Evolutionary conservation across 2,888 invertebrate genomes (phyloP).

Genomic region (Oxycera nigricornis): DNA sequence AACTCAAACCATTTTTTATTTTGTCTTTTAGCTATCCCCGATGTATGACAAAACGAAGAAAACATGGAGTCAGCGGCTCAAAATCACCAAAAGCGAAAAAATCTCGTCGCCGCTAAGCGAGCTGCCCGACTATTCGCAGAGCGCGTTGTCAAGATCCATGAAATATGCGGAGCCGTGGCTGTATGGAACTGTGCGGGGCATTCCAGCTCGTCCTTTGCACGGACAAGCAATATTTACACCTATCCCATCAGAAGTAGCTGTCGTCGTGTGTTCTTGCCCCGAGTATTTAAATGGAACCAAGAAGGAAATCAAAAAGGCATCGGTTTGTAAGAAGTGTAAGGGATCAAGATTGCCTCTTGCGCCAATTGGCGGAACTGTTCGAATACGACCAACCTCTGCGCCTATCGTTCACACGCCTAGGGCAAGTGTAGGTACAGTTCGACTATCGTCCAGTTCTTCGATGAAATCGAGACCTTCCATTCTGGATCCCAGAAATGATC

Average conservation of each 20-base stretch:
- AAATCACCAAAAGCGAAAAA: conserved; percentile 65
- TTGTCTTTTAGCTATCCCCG: conserved; percentile 51
- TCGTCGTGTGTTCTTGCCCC: conserved; percentile 81
- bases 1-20: background rate
- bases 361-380: conserved; percentile 73
- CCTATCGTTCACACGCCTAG: conserved; percentile 53
- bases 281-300: conserved; percentile 82
- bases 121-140: conserved; percentile 62
- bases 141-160: conserved; percentile 81
- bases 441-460: conserved; percentile 65
- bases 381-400: conserved; percentile 60
- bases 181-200: conserved; percentile 76
- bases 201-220: conserved; percentile 63
- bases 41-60: conserved; percentile 63
- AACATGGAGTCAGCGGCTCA: conserved; percentile 75
- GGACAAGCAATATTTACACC: conserved; percentile 62
- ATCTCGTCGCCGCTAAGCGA: conserved; percentile 58
- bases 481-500: conserved; percentile 72
- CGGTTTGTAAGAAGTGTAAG: conserved; percentile 83
- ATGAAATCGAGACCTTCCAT: conserved; percentile 70
- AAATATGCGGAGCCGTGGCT: conserved; percentile 86
- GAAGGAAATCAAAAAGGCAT: conserved; percentile 75
- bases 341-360: conserved; percentile 78
- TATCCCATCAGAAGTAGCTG: conserved; percentile 64
- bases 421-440: conserved; percentile 69